These are phyloP conservation scores for Cheilosia scutellata DNA, from an alignment of 2,888 invertebrate species.

Conservation along the genomic window DNA sequence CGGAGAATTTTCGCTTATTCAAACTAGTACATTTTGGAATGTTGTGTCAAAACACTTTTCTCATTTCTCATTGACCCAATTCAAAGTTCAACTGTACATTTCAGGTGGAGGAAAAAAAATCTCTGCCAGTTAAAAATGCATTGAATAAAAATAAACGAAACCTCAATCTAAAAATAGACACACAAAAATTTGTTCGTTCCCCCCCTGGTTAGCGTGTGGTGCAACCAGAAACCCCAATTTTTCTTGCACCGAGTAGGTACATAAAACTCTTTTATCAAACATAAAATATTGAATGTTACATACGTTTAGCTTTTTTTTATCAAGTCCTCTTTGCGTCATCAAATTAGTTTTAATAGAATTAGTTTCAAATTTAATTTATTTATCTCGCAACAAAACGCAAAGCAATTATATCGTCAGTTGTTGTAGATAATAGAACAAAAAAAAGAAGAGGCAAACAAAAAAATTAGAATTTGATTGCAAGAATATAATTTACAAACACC, in stretches of 20 bases:
- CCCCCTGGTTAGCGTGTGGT: background rate
- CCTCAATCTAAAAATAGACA: constrained; percentile 59
- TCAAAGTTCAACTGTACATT: constrained; percentile 3
- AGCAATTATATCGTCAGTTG: constrained; percentile 38
- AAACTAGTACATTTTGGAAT: constrained; percentile 3
- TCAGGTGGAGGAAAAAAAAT: background rate
- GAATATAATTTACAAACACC: constrained; percentile 73
- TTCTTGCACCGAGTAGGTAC: constrained; percentile 2
- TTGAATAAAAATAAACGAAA: constrained; percentile 30
- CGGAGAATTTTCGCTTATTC: background rate
- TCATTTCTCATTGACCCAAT: constrained; percentile 2
- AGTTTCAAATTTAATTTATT: constrained; percentile 14
- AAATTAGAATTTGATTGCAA: constrained; percentile 65
- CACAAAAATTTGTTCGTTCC: constrained; percentile 29
- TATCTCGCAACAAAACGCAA: constrained; percentile 34
- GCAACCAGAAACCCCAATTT: background rate
- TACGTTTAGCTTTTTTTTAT: constrained; percentile 58
- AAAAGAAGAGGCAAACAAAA: constrained; percentile 31
- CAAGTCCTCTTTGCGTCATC: constrained; percentile 68
- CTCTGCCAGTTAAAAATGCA: constrained; percentile 7
- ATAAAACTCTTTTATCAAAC: background rate
- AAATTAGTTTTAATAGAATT: constrained; percentile 20
- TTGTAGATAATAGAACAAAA: constrained; percentile 31
- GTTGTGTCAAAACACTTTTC: background rate
- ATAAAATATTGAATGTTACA: constrained; percentile 32